phyloP scores from a whole-genome alignment of 2,797 vertebrate genomes.

The Tragelaphus oryx region DNA sequence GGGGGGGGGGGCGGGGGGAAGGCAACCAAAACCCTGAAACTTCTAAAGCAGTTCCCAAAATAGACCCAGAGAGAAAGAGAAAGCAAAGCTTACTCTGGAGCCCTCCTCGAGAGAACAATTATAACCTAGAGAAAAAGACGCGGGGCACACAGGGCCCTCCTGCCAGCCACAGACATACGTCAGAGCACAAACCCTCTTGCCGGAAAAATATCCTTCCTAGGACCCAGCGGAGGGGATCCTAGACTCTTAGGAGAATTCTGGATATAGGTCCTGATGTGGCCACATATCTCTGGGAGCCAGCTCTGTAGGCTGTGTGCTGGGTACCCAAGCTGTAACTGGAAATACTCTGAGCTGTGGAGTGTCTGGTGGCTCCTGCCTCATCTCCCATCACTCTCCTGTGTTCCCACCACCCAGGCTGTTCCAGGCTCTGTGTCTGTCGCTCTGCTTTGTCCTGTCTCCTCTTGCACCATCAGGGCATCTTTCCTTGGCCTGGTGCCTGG shows the following conservation, averaged over 20 bases:
- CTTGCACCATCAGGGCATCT: not conserved
- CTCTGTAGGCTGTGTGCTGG: not conserved
- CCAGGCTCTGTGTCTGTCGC: not conserved
- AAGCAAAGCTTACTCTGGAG: conserved; percentile 11
- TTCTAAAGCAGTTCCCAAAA: conserved; percentile 71
- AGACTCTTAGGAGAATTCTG: not conserved
- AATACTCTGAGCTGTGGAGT: not conserved
- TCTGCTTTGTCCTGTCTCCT: not conserved
- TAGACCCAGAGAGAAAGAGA: conserved; percentile 68
- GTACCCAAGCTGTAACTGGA: fast-evolving
- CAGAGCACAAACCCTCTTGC: not conserved
- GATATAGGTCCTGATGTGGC: not conserved
- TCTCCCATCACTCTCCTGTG: too few relatives aligned
- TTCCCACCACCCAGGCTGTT: too few relatives aligned
- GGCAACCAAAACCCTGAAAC: conserved; percentile 36
- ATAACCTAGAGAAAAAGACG: conserved; percentile 60
- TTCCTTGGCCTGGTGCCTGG: not conserved
- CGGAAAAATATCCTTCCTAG: not conserved
- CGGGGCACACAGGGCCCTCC: not conserved
- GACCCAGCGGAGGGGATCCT: not conserved
- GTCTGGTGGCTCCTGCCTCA: not conserved
- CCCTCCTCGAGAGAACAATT: conserved; percentile 77
- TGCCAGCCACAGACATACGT: not conserved
- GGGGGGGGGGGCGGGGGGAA: too few relatives aligned
- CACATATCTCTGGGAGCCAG: not conserved